Evolutionary conservation across 2,888 invertebrate genomes (phyloP).

Genomic region (Deilephila elpenor): DNA sequence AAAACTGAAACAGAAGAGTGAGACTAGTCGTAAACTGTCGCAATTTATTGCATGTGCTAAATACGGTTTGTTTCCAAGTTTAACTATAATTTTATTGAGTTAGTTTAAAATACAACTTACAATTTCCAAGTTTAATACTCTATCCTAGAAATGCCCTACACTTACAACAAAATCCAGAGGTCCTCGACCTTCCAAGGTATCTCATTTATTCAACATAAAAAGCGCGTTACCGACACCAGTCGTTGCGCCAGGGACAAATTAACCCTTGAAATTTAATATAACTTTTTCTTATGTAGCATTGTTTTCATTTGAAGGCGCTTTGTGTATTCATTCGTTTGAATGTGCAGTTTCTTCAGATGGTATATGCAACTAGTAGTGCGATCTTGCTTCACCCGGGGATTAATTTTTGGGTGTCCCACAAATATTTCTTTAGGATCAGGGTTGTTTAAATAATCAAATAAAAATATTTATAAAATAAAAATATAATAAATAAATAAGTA

Average conservation of each 20-base stretch:
- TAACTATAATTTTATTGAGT: too few relatives aligned
- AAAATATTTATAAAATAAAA: too few relatives aligned
- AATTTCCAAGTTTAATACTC: not conserved
- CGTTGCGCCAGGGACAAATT: not conserved
- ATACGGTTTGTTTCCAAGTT: too few relatives aligned
- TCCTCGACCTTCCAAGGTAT: not conserved
- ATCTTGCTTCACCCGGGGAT: too few relatives aligned
- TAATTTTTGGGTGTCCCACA: too few relatives aligned
- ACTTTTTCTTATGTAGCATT: conserved; percentile 5
- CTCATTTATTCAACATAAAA: conserved; percentile 20
- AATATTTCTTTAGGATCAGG: too few relatives aligned
- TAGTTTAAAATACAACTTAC: not conserved
- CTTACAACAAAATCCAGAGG: not conserved
- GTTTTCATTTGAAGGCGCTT: conserved; percentile 1
- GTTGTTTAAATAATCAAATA: too few relatives aligned
- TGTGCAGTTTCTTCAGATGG: not conserved
- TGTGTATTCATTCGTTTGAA: not conserved
- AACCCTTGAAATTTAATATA: conserved; percentile 19
- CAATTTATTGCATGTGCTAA: too few relatives aligned
- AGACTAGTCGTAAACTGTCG: too few relatives aligned
- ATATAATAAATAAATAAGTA: too few relatives aligned
- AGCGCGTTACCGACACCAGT: conserved; percentile 14
- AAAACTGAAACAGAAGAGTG: too few relatives aligned
- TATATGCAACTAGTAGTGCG: too few relatives aligned
- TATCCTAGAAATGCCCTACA: not conserved